Evolutionary conservation across 2,113 vertebrate genomes (phyloP).

Genomic region (Coreoperca whiteheadi): DNA sequence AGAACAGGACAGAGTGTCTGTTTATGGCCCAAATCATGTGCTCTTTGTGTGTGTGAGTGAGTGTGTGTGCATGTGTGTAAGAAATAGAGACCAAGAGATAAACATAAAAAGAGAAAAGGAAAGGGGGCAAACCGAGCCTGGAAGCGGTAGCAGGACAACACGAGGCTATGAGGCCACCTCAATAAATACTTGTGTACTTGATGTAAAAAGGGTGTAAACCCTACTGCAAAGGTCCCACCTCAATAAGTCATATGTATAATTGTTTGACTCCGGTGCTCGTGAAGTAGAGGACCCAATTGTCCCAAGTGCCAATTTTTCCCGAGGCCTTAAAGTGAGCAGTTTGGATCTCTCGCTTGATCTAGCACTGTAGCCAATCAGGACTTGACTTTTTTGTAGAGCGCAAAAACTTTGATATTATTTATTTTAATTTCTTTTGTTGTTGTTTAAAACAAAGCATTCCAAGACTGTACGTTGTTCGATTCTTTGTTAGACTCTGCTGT

Average conservation of each 20-base stretch:
- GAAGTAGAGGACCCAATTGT: no score
- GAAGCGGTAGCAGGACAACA: conserved; percentile 35
- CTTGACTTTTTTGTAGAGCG: no score
- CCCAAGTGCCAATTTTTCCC: no score
- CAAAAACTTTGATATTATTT: no score
- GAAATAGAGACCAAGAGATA: conserved; percentile 32
- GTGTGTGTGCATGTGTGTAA: conserved; percentile 23
- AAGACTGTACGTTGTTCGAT: no score
- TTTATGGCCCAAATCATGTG: conserved; percentile 64
- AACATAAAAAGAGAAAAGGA: conserved; percentile 36
- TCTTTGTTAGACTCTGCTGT: no score
- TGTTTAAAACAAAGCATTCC: no score
- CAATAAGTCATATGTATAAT: background rate
- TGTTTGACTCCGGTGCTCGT: background rate
- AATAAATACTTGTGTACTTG: background rate
- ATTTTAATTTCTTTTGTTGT: no score
- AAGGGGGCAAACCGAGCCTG: conserved; percentile 8
- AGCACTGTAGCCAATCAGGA: no score
- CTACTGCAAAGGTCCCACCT: background rate
- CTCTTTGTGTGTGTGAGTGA: conserved; percentile 37
- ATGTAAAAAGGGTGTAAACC: background rate
- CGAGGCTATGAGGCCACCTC: conserved; percentile 4
- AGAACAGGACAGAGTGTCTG: conserved; percentile 45
- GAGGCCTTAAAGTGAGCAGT: no score
- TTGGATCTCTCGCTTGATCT: no score